These are phyloP conservation scores for Chionis minor DNA, from an alignment of 2,113 vertebrate genomes.

Conservation along the genomic window DNA sequence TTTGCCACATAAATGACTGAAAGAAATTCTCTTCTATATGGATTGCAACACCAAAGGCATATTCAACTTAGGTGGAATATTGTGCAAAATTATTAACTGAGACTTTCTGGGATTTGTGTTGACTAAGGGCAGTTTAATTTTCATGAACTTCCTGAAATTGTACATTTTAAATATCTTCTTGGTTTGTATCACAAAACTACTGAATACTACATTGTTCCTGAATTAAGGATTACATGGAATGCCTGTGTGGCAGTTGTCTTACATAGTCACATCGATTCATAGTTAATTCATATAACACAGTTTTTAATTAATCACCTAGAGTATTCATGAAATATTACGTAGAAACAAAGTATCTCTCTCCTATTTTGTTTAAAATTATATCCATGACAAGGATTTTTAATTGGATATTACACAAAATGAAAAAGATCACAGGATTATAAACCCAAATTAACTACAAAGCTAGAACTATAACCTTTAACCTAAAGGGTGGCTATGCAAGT, in stretches of 20 bases:
- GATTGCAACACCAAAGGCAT: not conserved
- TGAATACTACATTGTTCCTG: not conserved
- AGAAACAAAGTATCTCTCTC: not conserved
- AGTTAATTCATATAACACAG: conserved; percentile 41
- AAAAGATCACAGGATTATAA: not conserved
- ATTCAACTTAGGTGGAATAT: not conserved
- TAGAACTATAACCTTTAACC: not conserved
- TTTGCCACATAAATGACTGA: not conserved
- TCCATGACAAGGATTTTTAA: conserved; percentile 18
- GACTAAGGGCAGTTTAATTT: not conserved
- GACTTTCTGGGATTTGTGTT: not conserved
- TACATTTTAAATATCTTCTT: not conserved
- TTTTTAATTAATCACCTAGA: conserved; percentile 48
- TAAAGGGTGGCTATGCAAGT: not conserved
- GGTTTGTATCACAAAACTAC: not conserved
- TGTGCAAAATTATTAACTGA: not conserved
- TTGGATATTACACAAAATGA: conserved; percentile 1
- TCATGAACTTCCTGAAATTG: not conserved
- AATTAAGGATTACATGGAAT: not conserved
- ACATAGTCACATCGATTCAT: not conserved
- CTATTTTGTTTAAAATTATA: conserved; percentile 43
- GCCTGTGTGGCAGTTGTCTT: not conserved
- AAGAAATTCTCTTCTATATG: not conserved
- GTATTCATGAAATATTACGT: conserved; percentile 4
- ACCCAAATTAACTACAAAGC: not conserved